A percentile compares a stretch with the other conserved stretches of the same genome.
Conservation (phyloP, 2,797 vertebrate species). For the Clarias platycephalus region DNA sequence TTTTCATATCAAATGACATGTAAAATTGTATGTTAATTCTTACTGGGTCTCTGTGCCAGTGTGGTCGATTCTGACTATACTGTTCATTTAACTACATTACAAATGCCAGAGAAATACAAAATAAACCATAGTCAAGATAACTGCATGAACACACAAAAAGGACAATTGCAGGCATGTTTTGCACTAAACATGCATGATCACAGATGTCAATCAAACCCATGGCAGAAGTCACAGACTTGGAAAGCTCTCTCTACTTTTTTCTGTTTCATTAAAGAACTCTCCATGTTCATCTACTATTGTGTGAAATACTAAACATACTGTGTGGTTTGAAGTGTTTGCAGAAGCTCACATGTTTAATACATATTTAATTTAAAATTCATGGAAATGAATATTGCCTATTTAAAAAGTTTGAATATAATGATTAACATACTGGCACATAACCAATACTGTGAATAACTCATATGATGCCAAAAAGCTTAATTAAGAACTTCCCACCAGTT, state of each 20-base stretch:
- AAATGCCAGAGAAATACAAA: conserved; percentile 36
- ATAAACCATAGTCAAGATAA: conserved; percentile 24
- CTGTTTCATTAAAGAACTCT: conserved; percentile 54
- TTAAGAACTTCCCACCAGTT: not conserved
- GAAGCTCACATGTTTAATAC: not conserved
- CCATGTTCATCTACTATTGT: conserved; percentile 48
- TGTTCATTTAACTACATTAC: conserved; percentile 31
- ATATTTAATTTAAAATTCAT: not conserved
- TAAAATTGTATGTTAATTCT: conserved; percentile 26
- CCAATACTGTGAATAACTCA: not conserved
- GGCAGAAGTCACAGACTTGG: conserved; percentile 28
- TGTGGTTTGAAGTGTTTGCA: conserved; percentile 15
- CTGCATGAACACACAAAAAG: conserved; percentile 48
- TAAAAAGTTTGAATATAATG: not conserved
- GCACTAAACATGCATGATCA: conserved; percentile 50
- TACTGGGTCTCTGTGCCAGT: conserved; percentile 21
- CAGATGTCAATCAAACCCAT: conserved; percentile 44
- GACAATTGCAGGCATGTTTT: conserved; percentile 53
- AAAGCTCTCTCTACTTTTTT: conserved; percentile 25
- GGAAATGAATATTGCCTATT: not conserved
- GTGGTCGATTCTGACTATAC: not conserved
- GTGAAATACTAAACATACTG: conserved; percentile 41
- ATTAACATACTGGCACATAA: not conserved
- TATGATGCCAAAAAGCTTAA: not conserved
- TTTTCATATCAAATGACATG: conserved; percentile 21